Evolutionary conservation across 2,888 invertebrate species (phyloP), one percentile per base, ranked within the genome.

Genomic region (Allophyes oxyacanthae): DNA sequence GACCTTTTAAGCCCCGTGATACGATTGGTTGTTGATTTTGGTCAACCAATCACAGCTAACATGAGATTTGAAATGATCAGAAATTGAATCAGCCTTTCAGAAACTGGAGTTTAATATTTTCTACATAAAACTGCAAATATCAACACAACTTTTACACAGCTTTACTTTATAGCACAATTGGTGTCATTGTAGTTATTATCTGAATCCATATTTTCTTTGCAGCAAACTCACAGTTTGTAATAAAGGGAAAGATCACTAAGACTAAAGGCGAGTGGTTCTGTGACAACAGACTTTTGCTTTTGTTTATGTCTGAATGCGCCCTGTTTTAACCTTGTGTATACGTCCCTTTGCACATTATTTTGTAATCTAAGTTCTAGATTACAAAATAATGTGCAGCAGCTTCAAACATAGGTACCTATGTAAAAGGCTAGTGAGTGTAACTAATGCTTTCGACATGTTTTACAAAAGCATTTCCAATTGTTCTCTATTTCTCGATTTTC

Each of bases 231-330:
- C 82, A 88, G 65, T 85, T 82, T 83, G 77, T 85, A 72, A 79
- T 89, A 83, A 89, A 85, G 77, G 89, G 87, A 68, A 92, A 87
- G 78, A 77, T 87, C 79, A 77, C 57, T 85, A 90, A 85, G 75
- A 85, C 67, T 70, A 92, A 90, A 89, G 90, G 92, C 91, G 90
- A 92, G 91, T 91, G 66, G 34, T 50, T 67, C 33, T 61, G 53
- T 66, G 51, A 33, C 25, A 33, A 43, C 42, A 42, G 43, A 44
- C 11, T 61, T 51, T 64, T 55, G 64, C 60, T 67, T 78, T 40
- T 71, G 64, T 72, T 52, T 34, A 50, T 75, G 70, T 72, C 59
- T 49, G 66, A 60, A 41, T 72, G 76, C 60, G 46, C 67, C 67
- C 48, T 56, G 55, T 61, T 60, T 41, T 58, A 49, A 33, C 52